Evolutionary conservation across 2,113 vertebrate species (phyloP).

Genomic region (Centropus unirufus): DNA sequence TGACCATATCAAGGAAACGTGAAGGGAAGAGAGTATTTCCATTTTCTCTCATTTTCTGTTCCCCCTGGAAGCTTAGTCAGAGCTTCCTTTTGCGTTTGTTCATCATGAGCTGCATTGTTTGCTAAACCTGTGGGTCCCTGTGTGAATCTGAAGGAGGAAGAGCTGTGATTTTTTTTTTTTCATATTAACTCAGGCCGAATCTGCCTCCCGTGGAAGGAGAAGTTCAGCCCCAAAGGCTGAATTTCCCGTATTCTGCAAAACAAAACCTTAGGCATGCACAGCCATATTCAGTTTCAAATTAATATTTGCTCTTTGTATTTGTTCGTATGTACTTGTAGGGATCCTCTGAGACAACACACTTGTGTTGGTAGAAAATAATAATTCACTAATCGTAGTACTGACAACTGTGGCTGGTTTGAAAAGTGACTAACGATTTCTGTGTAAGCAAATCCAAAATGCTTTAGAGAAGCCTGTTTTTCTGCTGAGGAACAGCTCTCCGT

Average conservation of each 20-base stretch:
- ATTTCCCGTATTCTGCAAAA: neutral
- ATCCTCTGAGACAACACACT: neutral
- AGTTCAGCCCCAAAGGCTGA: neutral
- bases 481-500: neutral
- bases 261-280: neutral
- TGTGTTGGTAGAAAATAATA: neutral
- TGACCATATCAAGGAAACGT: neutral
- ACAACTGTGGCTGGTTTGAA: neutral
- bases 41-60: neutral
- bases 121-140: neutral
- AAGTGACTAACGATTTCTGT: neutral
- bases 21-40: neutral
- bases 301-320: neutral
- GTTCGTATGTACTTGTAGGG: neutral
- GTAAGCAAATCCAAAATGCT: neutral
- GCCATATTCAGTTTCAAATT: neutral
- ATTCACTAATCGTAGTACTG: neutral
- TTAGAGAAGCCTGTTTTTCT: neutral
- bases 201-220: slow-evolving; percentile 24
- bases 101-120: neutral
- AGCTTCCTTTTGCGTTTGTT: neutral
- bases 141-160: neutral
- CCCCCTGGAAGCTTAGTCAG: neutral
- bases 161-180: neutral
- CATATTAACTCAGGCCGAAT: neutral